phyloP scores from a whole-genome alignment of 2,888 invertebrate species.

The Oxytorus armatus region DNA sequence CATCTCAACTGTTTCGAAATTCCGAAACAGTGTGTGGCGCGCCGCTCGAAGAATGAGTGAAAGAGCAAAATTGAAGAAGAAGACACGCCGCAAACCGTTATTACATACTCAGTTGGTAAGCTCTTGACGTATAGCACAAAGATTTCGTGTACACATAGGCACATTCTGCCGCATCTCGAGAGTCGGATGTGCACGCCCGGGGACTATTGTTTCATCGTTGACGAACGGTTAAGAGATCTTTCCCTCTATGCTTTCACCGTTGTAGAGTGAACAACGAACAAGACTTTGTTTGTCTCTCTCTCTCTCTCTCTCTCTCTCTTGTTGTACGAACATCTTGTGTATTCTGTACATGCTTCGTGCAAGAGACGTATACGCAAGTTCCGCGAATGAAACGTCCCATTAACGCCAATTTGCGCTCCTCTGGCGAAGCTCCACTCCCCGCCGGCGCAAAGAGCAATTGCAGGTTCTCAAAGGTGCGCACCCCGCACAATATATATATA shows the following conservation, averaged over 20 bases:
- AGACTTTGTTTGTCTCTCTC: slow-evolving; percentile 1
- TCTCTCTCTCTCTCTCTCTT: not conserved
- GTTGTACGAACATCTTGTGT: slow-evolving; percentile 14
- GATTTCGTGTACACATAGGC: slow-evolving; percentile 24
- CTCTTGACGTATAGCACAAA: slow-evolving; percentile 10
- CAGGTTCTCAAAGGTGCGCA: slow-evolving; percentile 57
- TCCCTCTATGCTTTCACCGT: slow-evolving; percentile 14
- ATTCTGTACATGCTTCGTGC: slow-evolving; percentile 21
- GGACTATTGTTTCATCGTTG: slow-evolving; percentile 61
- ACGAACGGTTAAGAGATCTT: slow-evolving; percentile 57
- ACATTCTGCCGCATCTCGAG: slow-evolving; percentile 10
- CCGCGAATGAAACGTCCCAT: slow-evolving; percentile 67
- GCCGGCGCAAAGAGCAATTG: slow-evolving; percentile 49
- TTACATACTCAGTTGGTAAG: not conserved
- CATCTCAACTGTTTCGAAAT: no score
- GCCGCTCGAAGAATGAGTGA: slow-evolving; percentile 4
- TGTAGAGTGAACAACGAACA: slow-evolving; percentile 27
- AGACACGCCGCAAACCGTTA: slow-evolving; percentile 22
- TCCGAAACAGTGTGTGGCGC: not conserved
- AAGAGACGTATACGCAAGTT: slow-evolving; percentile 55
- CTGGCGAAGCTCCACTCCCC: slow-evolving; percentile 50
- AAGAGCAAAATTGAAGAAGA: slow-evolving; percentile 35
- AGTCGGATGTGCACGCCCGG: slow-evolving; percentile 36
- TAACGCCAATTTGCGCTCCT: slow-evolving; percentile 65
- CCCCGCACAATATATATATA: not conserved